phyloP scores from a whole-genome alignment of 2,797 vertebrate genomes.

The Thaleichthys pacificus region DNA sequence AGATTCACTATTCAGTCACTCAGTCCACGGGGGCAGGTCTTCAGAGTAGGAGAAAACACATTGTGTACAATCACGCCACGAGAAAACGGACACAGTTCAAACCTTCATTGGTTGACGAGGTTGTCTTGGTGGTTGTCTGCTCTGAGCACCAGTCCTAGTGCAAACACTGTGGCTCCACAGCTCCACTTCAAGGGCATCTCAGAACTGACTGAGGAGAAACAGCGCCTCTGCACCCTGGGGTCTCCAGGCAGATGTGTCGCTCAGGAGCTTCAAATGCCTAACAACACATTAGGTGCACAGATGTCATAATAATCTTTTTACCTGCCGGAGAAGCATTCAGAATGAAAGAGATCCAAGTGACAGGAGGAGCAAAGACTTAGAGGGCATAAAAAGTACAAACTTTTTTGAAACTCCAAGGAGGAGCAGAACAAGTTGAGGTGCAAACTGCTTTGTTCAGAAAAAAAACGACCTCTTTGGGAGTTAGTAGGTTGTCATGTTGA shows the following conservation, averaged over 20 bases:
- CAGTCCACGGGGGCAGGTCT: conserved; percentile 44
- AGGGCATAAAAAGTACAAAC: background rate
- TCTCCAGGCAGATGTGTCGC: too few relatives aligned
- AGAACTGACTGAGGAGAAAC: conserved; percentile 58
- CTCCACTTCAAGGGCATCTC: conserved; percentile 77
- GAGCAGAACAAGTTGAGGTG: conserved; percentile 63
- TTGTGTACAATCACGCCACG: conserved; percentile 41
- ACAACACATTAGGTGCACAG: too few relatives aligned
- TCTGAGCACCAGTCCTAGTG: conserved; percentile 70
- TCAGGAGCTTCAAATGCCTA: too few relatives aligned
- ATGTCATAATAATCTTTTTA: too few relatives aligned
- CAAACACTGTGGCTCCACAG: conserved; percentile 78
- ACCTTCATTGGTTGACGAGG: conserved; percentile 64
- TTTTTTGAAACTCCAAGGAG: conserved; percentile 45
- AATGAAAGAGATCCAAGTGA: conserved; percentile 40
- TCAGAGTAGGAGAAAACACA: conserved; percentile 28
- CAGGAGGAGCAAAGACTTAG: conserved; percentile 33
- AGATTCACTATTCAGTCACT: conserved; percentile 34
- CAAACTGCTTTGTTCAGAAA: conserved; percentile 76
- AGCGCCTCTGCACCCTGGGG: too few relatives aligned
- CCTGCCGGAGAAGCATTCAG: conserved; percentile 22
- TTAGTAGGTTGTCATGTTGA: conserved; percentile 65
- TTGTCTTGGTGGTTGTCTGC: conserved; percentile 57
- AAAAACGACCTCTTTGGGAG: conserved; percentile 75
- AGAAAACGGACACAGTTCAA: conserved; percentile 43